Percentiles rank a stretch among this genome's conserved stretches.
Conservation (phyloP, 2,888 invertebrate species). For the Emesis russula region DNA sequence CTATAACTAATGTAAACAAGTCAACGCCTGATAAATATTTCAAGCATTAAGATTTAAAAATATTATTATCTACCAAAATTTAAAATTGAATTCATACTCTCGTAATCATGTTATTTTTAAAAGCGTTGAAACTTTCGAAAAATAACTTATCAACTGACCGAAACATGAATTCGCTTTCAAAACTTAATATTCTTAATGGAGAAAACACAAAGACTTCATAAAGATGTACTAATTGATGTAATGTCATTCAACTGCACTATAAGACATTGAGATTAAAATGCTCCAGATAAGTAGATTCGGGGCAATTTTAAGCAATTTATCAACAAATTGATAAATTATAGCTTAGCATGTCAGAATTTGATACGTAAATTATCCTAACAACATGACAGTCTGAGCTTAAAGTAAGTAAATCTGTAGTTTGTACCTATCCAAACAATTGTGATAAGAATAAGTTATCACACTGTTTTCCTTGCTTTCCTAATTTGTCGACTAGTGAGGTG, state of each 20-base stretch:
- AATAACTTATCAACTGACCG: background rate
- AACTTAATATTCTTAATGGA: background rate
- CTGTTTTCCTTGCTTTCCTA: no score
- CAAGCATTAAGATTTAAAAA: no score
- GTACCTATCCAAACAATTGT: no score
- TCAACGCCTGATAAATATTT: no score
- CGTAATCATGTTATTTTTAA: background rate
- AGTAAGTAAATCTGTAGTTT: background rate
- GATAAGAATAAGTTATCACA: no score
- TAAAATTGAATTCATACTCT: background rate
- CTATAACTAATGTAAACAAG: no score
- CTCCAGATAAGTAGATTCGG: conserved; percentile 20
- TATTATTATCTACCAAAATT: background rate
- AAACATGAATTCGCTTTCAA: background rate
- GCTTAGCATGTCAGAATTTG: conserved; percentile 78
- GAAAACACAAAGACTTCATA: background rate
- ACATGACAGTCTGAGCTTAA: background rate
- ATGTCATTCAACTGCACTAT: conserved; percentile 58
- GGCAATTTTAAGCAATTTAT: conserved; percentile 65
- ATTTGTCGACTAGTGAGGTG: no score
- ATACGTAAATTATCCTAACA: conserved; percentile 61
- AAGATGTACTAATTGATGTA: background rate
- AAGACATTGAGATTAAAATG: conserved; percentile 43
- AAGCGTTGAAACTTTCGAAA: background rate
- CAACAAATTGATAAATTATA: conserved; percentile 78